Base-by-base conservation (phyloP, 2,888 invertebrate genomes). In the Pseudococcus jackbeardsleyi region DNA sequence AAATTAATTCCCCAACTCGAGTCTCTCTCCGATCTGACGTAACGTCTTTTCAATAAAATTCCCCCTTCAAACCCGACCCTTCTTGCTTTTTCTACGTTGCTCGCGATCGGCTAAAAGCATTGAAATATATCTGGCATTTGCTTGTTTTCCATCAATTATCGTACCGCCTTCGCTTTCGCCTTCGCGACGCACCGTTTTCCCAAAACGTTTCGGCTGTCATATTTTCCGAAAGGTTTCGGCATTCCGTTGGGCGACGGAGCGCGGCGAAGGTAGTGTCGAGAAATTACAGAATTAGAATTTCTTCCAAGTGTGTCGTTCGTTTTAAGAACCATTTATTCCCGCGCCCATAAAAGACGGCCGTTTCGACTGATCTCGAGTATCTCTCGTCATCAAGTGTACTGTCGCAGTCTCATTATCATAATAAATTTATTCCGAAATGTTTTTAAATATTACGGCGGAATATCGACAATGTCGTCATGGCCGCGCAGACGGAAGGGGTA, bases 361-460 rank as follows among this genome's bases (percentile, higher is more conserved):
- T 50, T 59, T 19, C 19, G 19, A 50, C 15, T 59, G 19, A 11
- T n/a, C 59, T n/a, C 6, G 59, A 59, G 19, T 6, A 19, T 72
- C 33, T 72, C 33, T 15, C 33, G 26, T 39, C 15, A 72, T 68
- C 54, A 19, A 59, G 17, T 54, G 17, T 17, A 19, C 59, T 2
- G 26, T 33, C 26, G 26, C 26, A 19, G 19, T 26, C 39, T 72
- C 72, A 72, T 72, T 72, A 72, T 72, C 26, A 72, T 72, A 72
- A 72, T 72, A 33, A 72, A 72, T 72, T 72, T 72, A 72, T 72
- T 72, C 72, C 26, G 33, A 59, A 19, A 59, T 33, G 59, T 33
- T 33, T 59, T 59, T 59, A 72, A 26, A 72, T 72, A 72, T 72
- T 72, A 5, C 19, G 19, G 4, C 54, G 54, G 17, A 54, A 54